These are phyloP conservation scores for Amorpha juglandis DNA, from an alignment of 2,888 invertebrate genomes.

Conservation along the genomic window DNA sequence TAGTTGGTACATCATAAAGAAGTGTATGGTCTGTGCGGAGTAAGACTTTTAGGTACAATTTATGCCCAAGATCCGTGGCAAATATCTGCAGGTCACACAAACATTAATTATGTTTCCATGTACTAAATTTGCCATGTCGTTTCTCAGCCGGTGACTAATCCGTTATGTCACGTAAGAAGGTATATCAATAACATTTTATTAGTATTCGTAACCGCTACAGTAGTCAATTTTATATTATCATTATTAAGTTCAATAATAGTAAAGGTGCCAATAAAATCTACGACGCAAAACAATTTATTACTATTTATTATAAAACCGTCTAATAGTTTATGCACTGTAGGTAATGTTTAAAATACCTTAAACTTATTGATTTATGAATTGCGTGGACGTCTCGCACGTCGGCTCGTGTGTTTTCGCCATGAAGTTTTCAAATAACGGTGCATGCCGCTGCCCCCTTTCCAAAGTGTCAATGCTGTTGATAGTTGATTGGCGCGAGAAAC, in stretches of 20 bases:
- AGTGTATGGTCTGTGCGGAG: no score
- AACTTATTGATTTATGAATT: background rate
- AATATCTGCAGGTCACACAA: background rate
- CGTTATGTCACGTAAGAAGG: background rate
- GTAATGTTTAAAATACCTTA: background rate
- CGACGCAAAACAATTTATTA: background rate
- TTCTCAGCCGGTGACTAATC: background rate
- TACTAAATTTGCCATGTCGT: background rate
- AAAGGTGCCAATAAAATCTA: background rate
- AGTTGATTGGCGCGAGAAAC: constrained; percentile 46
- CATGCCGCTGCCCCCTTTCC: constrained; percentile 61
- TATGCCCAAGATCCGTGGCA: no score
- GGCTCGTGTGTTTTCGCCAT: constrained; percentile 53
- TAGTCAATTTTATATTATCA: background rate
- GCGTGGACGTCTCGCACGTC: background rate
- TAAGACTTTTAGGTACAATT: no score
- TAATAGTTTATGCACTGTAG: background rate
- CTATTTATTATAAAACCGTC: background rate
- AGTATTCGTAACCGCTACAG: background rate
- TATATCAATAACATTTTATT: background rate
- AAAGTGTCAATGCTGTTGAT: constrained; percentile 70
- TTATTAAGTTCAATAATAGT: background rate
- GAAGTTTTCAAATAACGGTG: constrained; percentile 65
- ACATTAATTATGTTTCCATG: background rate
- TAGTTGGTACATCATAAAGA: no score